Base-by-base conservation (phyloP, 2,888 invertebrate genomes). In the Mythimna ferrago region DNA sequence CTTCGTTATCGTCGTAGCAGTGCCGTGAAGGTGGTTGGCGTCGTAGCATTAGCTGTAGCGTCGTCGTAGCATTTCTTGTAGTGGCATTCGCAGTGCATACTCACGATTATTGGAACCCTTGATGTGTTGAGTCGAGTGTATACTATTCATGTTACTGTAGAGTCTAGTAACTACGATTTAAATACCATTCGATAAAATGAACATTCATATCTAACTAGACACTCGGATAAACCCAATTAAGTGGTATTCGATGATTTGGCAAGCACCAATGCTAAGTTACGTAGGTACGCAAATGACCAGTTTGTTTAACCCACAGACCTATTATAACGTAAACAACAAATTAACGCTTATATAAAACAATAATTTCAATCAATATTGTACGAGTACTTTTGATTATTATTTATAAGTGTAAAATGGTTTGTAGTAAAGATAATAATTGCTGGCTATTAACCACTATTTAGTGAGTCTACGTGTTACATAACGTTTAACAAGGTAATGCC, bases 401-500 rank as follows among this genome's bases (percentile, higher is more conserved):
- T 58, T 58, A 48, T n/a, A 75, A 60, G n/a, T 60, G 76, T 66
- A 16, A 21, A 61, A 48, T 54, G 26, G 21, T 61, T 54, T 54
- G 5, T 48, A 32, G 48, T 75, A 53, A 16, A 61, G 26, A 56
- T 54, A 60, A 48, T 54, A 61, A 32, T 53, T 38, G 16, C 41
- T 57, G 32, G 21, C 38, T 51, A 64, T 61, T 80, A 53, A 70
- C 19, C 48, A 21, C 48, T 51, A 66, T 63, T 79, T 54, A 70
- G 21, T 57, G 16, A 38, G 53, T 26, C 19, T 56, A 69, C 44
- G 58, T 60, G 60, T 54, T 61, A 64, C 56, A 53, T 80, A 74
- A 19, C 70, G 44, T 80, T 38, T 70, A 71, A 71, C 66, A 54
- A 75, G 64, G 71, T 80, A 68, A 67, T 71, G 32, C 32, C 48